Percentiles rank a stretch among this genome's conserved stretches.
Conservation (phyloP, 2,888 invertebrate genomes). For the Chalcis sispes region DNA sequence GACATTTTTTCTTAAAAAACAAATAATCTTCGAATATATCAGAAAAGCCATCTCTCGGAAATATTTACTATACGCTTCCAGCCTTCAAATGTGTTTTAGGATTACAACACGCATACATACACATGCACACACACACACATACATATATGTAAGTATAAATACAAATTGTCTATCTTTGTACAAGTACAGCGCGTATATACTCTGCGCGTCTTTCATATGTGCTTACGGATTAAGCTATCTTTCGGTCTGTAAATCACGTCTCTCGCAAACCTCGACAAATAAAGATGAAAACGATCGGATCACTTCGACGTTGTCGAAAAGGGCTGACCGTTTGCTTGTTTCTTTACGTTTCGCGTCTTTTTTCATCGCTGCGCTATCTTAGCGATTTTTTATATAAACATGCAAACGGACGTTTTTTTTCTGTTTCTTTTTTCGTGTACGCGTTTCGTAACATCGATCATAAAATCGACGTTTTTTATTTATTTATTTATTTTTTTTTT, state of each 20-base stretch:
- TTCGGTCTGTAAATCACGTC: slow-evolving; percentile 67
- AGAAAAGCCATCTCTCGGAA: slow-evolving; percentile 41
- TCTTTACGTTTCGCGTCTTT: background rate
- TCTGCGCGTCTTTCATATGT: slow-evolving; percentile 59
- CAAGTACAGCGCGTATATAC: background rate
- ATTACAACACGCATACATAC: no score
- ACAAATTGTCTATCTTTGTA: no score
- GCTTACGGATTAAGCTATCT: slow-evolving; percentile 67
- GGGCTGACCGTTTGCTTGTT: background rate
- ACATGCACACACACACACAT: background rate
- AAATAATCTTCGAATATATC: slow-evolving; percentile 8
- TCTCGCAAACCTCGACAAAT: slow-evolving; percentile 62
- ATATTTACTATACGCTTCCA: slow-evolving; percentile 26
- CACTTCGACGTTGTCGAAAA: background rate
- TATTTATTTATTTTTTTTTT: no score
- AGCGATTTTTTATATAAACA: slow-evolving; percentile 12
- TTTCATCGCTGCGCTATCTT: background rate
- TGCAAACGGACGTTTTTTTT: slow-evolving; percentile 14
- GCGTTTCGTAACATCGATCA: background rate
- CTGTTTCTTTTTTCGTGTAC: background rate
- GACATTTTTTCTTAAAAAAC: background rate
- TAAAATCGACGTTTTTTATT: background rate
- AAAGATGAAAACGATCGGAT: slow-evolving; percentile 60
- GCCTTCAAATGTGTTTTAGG: slow-evolving; percentile 22
- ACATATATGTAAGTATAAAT: background rate